Evolutionary conservation across 2,888 invertebrate species (phyloP).

Genomic region (Alcis repandata): DNA sequence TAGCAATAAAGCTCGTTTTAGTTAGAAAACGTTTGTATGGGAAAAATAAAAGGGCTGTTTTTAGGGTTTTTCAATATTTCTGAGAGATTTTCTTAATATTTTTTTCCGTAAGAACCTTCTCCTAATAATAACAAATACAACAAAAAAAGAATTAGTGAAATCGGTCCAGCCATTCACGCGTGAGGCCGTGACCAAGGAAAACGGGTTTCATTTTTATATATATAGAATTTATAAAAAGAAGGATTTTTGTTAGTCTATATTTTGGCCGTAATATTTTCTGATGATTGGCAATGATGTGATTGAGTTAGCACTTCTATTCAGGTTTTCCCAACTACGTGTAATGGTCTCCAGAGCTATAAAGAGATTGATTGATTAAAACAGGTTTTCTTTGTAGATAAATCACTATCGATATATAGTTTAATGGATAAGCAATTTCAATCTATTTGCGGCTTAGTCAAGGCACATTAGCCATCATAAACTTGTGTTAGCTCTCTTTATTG

Average conservation of each 20-base stretch:
- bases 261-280: not conserved
- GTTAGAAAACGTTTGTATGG: too few species aligned
- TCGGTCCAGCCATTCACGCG: too few species aligned
- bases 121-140: too few species aligned
- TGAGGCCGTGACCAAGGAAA: too few species aligned
- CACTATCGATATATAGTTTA: constrained; percentile 1
- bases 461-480: constrained; percentile 24
- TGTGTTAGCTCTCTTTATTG: constrained; percentile 19
- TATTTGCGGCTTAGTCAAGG: constrained; percentile 19
- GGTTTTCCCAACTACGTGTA: constrained; percentile 21
- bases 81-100: too few species aligned
- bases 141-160: too few species aligned
- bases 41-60: too few species aligned
- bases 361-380: constrained; percentile 15
- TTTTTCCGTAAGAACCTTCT: too few species aligned
- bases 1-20: too few species aligned
- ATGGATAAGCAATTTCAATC: constrained; percentile 13
- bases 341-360: constrained; percentile 8
- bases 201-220: too few species aligned
- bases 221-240: too few species aligned
- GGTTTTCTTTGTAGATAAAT: constrained; percentile 10
- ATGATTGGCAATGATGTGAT: constrained; percentile 3
- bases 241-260: not conserved
- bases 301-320: constrained; percentile 11
- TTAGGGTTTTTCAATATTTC: too few species aligned